Percentiles rank a stretch among this genome's conserved stretches.
Conservation (phyloP, 2,888 invertebrate species). For the Girardia tigrina region DNA sequence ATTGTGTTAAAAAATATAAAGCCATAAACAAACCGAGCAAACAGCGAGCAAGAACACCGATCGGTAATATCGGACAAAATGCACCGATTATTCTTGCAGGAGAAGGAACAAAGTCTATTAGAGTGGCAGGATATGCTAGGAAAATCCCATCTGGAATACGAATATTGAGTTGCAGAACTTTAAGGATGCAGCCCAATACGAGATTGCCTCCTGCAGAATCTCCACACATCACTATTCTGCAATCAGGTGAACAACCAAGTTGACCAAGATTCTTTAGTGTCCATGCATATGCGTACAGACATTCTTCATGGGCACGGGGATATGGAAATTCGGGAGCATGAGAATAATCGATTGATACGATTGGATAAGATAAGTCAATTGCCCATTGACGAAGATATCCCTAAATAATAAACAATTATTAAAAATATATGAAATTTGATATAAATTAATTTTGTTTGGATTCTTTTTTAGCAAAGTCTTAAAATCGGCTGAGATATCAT, state of each 20-base stretch:
- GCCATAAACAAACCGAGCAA: conserved; percentile 49
- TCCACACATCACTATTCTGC: conserved; percentile 57
- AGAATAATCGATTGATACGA: conserved; percentile 86
- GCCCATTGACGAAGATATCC: conserved; percentile 84
- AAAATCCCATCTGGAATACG: conserved; percentile 73
- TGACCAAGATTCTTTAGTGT: conserved; percentile 64
- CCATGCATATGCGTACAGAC: conserved; percentile 85
- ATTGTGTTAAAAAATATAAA: background rate
- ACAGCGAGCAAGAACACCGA: conserved; percentile 58
- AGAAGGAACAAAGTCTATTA: conserved; percentile 74
- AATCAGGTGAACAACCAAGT: conserved; percentile 53
- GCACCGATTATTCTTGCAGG: conserved; percentile 77
- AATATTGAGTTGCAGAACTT: conserved; percentile 55
- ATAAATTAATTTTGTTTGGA: no score
- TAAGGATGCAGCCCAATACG: conserved; percentile 66
- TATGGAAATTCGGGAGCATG: conserved; percentile 84
- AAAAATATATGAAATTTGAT: no score
- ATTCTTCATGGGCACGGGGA: conserved; percentile 82
- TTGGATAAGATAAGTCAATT: conserved; percentile 58
- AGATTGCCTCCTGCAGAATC: conserved; percentile 94
- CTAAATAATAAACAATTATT: conserved; percentile 39
- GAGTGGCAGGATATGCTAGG: conserved; percentile 72
- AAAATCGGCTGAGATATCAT: no score
- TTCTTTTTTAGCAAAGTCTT: no score
- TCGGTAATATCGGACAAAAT: conserved; percentile 83